Percentiles rank a stretch among this genome's conserved stretches.
phyloP scores from a whole-genome alignment of 2,888 invertebrate genomes.

The Lottia scabra region DNA sequence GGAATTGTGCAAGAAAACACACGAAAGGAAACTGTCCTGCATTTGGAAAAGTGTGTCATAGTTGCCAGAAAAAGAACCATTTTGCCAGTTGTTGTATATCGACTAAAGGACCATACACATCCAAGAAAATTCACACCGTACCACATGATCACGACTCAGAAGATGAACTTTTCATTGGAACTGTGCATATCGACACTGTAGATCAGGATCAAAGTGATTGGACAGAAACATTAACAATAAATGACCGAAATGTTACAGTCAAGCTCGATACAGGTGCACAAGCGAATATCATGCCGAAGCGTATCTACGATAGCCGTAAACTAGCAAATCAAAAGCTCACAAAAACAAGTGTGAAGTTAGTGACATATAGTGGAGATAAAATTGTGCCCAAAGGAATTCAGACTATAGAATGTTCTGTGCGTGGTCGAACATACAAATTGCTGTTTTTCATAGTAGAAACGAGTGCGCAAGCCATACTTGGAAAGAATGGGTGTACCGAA shows the following conservation, averaged over 20 bases:
- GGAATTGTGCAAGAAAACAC: conserved; percentile 15
- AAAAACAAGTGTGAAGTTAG: too few species aligned
- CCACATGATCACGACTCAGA: too few species aligned
- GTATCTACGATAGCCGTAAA: too few species aligned
- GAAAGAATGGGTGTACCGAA: too few species aligned
- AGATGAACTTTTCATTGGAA: too few species aligned
- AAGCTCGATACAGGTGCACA: not conserved
- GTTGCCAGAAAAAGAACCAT: conserved; percentile 19
- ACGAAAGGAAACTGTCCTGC: conserved; percentile 11
- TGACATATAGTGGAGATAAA: too few species aligned
- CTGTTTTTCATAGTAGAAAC: too few species aligned
- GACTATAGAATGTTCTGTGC: too few species aligned
- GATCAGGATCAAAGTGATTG: not conserved
- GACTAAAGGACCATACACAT: not conserved
- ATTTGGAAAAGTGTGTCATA: conserved; percentile 12
- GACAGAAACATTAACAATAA: not conserved
- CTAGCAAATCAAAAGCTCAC: too few species aligned
- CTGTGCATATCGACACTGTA: not conserved
- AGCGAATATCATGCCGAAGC: not conserved
- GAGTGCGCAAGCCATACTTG: too few species aligned
- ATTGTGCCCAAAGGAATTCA: too few species aligned
- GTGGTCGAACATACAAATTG: too few species aligned
- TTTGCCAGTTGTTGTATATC: conserved; percentile 10
- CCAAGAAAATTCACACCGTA: not conserved
- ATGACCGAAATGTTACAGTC: not conserved